These are phyloP conservation scores for Pitta sordida DNA, from an alignment of 2,113 vertebrate species.

Conservation along the genomic window DNA sequence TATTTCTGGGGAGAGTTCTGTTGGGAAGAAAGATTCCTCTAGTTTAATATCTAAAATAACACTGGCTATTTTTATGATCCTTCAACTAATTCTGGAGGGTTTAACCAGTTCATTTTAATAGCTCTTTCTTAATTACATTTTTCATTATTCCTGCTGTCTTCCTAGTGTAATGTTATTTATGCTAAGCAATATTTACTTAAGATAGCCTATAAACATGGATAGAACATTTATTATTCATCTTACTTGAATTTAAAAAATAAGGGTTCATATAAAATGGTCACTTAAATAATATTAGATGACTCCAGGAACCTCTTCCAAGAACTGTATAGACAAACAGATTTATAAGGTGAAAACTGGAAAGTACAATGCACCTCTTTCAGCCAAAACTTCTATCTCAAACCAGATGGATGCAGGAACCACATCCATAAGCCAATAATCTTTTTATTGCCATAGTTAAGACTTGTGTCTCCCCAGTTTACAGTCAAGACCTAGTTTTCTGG, in stretches of 20 bases:
- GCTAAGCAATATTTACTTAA: background rate
- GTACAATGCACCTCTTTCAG: background rate
- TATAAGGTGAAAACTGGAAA: conserved; percentile 17
- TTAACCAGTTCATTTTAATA: background rate
- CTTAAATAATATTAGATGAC: background rate
- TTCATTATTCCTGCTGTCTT: background rate
- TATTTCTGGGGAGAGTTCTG: background rate
- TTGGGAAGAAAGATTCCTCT: background rate
- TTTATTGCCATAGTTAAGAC: background rate
- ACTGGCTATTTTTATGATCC: background rate
- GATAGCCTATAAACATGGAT: background rate
- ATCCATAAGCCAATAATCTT: background rate
- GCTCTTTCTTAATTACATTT: background rate
- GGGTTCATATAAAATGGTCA: background rate
- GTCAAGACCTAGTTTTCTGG: background rate
- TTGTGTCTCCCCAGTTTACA: background rate
- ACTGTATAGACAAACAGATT: background rate
- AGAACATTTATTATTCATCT: background rate
- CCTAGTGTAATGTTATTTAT: background rate
- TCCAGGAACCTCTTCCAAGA: conserved; percentile 6
- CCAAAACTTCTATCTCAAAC: background rate
- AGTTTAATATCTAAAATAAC: background rate
- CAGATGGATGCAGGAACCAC: background rate
- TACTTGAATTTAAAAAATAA: background rate
- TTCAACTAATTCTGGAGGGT: background rate